Evolutionary conservation across 2,113 vertebrate genomes (phyloP), one percentile per base, ranked within the genome.

Genomic region (Phycodurus eques): DNA sequence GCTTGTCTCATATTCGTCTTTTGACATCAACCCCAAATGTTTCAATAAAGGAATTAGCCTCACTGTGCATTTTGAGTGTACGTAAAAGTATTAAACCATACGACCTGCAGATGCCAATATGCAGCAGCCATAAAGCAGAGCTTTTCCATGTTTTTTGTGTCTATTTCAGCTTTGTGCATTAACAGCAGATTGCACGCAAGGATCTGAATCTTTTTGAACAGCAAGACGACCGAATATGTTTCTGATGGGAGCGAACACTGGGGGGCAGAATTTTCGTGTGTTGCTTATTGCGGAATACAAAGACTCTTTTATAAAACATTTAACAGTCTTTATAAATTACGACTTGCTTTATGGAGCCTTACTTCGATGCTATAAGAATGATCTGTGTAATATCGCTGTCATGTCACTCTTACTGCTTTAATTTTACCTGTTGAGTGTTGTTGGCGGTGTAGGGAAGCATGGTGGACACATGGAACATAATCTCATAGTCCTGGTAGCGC

Each of bases 401-500:
- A 31, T 0, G 8, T 43, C 8, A 49, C 8, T 71, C 15, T 51
- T 1, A 46, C 31, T 62, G 31, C 8, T 31, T 71, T 64, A 43
- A 5, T 47, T 68, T 76, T 87, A 94, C 93, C 93, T 95, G 93
- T 68, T 95, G 93, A 35, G 92, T 93, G 83, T 94, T 94, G 91
- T 94, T 94, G 74, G 94, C 78, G 19, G 94, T 95, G 83, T 95
- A 95, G 47, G 94, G 94, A 70, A 95, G 91, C 94, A 95, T 96
- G 1, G 96, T 97, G 53, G 96, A 96, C 72, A 97, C 95, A 7
- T 96, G 96, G 80, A 96, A 96, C 96, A 97, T 97, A 75, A 97
- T 94, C 92, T 97, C 95, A 5, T 96, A 95, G 89, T 96, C 96
- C 88, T 96, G 95, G 87, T 97, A 97, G 6, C 90, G 93, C 2